Base-by-base conservation (phyloP, 2,888 invertebrate species). In the Isotomurus palustris region DNA sequence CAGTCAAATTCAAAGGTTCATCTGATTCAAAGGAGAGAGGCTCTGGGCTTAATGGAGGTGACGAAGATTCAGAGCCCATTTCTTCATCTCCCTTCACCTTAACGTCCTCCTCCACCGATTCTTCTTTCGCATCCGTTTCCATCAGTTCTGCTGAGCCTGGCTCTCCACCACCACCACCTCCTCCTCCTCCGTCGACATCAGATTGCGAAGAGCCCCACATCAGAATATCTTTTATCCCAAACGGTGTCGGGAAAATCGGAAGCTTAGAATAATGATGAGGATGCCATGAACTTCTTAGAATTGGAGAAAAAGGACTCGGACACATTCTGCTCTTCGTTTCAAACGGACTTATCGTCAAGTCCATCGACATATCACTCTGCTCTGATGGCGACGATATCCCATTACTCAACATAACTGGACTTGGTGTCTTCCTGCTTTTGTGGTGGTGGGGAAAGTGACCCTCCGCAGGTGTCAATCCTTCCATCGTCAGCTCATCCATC, bases 241-340 rank as follows among this genome's bases (percentile, higher is more conserved):
- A 90, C 3, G 91, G 88, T 1, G 93, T 92, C 1, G 90, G 90
- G 54, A 82, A 82, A 70, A 84, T 84, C 10, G 88, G 88, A 12
- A 89, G 85, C 71, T 85, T 85, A 2, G 84, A 86, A 75, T 92
- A 92, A 22, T 91, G 88, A 75, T 92, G 92, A 32, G 90, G 87
- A 78, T 91, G 92, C 91, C 92, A 92, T 36, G 88, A 74, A 56
- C 74, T 68, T 8, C 60, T 66, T 27, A 50, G 21, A 14, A 43
- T 17, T 17, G 22, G 12, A 6, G 24, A 19, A 25, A 19, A n/a
- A 4, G 50, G 51, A 4, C 53, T 52, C 12, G 60, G 65, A 47
- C 53, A 62, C 45, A 43, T 48, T 14, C 43, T 36, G 2, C 22
- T 41, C 27, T 38, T 36, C 19, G 43, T 28, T 19, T 45, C 48